Percentiles rank a stretch among this genome's conserved stretches.
Evolutionary conservation across 1,140 invertebrate genomes (phyloP).

Genomic region (Bursaphelenchus mucronatus): DNA sequence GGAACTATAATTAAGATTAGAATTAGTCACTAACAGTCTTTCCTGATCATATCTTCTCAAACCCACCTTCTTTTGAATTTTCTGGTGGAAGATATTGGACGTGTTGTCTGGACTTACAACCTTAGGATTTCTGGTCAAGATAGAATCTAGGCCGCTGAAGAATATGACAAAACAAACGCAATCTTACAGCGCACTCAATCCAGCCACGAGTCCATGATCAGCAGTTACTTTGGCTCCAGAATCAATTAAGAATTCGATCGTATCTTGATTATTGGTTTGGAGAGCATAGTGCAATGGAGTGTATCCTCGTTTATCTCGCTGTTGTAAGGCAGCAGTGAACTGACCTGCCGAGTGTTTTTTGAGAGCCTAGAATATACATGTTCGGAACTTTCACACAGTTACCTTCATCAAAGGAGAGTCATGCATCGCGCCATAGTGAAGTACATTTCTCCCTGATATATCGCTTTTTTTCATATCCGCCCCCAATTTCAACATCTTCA

Average conservation of each 20-base stretch:
- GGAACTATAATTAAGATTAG: background rate
- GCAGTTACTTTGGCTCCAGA: conserved; percentile 5
- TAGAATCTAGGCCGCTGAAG: conserved; percentile 1
- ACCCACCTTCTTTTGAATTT: background rate
- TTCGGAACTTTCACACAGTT: background rate
- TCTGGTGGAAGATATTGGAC: background rate
- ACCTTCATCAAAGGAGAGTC: conserved; percentile 23
- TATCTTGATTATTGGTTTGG: background rate
- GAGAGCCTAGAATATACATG: conserved; percentile 21
- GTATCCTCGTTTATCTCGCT: conserved; percentile 11
- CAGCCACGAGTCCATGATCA: background rate
- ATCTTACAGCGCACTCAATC: conserved; percentile 10
- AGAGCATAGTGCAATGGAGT: conserved; percentile 28
- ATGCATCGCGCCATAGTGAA: conserved; percentile 18
- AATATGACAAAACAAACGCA: background rate
- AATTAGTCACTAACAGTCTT: background rate
- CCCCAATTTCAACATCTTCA: conserved; percentile 9
- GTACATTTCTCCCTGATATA: conserved; percentile 10
- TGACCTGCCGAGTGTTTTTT: conserved; percentile 6
- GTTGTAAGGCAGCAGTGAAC: conserved; percentile 19
- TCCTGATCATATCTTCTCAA: background rate
- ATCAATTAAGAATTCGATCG: conserved; percentile 3
- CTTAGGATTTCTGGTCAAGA: background rate
- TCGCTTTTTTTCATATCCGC: conserved; percentile 27
- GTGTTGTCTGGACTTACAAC: background rate